Evolutionary conservation across 2,888 invertebrate species (phyloP), one percentile per base, ranked within the genome.

Genomic region (Nymphalis polychloros): DNA sequence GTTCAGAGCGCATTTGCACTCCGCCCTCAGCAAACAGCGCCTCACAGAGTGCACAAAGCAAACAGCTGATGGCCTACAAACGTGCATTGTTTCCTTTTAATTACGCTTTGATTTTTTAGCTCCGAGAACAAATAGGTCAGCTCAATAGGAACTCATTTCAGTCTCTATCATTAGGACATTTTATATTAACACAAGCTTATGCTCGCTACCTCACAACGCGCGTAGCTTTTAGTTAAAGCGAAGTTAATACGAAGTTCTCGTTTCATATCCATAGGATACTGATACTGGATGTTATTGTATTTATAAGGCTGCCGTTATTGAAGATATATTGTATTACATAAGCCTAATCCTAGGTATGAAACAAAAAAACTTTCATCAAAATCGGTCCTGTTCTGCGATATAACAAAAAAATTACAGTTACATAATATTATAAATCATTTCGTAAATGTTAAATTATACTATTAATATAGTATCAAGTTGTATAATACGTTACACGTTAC

Each of bases 11-110:
- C 80, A 79, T 81, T 80, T 78, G 77, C 78, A 75, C 78, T 71
- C 75, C 68, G 68, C 70, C 73, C 73, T 71, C 67, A 66, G 70
- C 74, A 71, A 76, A 71, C 74, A 70, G 66, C 71, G 66, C 64
- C 57, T 63, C 69, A 63, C 57, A 62, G 67, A 71, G 67, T 66
- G 71, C 68, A 82, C 81, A 84, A 83, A 83, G 83, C 79, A 77
- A 81, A 78, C 80, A 79, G 79, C 78, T 78, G 79, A 81, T 80
- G 83, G 77, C 82, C 79, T 81, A 83, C 79, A 81, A 83, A 85
- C 80, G 75, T 64, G 75, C 79, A 78, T 81, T 85, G 82, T 84
- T 81, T 75, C 71, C 73, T 78, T 82, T 79, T 80, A 77, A 81
- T 81, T 79, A 79, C 77, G 67, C 60, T 70, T 71, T 73, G 64